phyloP scores from a whole-genome alignment of 2,797 vertebrate species.

The Triplophysa yarkandensis region DNA sequence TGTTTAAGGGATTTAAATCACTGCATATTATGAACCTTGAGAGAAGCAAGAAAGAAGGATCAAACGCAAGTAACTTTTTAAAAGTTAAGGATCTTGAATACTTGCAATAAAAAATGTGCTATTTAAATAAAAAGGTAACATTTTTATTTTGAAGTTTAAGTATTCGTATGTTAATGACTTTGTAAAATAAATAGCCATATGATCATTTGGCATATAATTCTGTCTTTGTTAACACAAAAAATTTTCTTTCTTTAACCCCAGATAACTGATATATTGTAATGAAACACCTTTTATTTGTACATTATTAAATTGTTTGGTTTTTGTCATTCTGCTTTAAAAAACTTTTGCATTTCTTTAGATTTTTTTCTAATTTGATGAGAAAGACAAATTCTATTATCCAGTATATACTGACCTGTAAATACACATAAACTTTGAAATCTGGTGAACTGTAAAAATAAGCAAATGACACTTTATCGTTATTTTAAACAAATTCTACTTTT shows the following conservation, averaged over 20 bases:
- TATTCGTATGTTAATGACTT: not conserved
- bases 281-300: not conserved
- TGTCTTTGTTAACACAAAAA: not conserved
- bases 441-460: constrained; percentile 17
- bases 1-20: constrained; percentile 62
- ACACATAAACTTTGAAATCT: constrained; percentile 2
- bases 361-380: not conserved
- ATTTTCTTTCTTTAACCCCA: not conserved
- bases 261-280: not conserved
- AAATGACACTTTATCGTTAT: constrained; percentile 45
- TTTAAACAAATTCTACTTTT: constrained; percentile 50
- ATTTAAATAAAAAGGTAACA: too few species aligned
- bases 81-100: not conserved
- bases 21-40: not conserved
- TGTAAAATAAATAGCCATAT: not conserved
- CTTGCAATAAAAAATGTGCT: too few species aligned
- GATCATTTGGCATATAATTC: too few species aligned
- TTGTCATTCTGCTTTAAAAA: not conserved
- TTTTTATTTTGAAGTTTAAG: not conserved
- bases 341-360: not conserved
- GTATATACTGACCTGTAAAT: not conserved
- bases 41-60: constrained; percentile 6
- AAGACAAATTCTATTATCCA: not conserved
- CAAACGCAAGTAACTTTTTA: not conserved
- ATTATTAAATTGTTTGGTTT: too few species aligned